phyloP scores from a whole-genome alignment of 2,797 vertebrate genomes.

The Myiotriccus ornatus region DNA sequence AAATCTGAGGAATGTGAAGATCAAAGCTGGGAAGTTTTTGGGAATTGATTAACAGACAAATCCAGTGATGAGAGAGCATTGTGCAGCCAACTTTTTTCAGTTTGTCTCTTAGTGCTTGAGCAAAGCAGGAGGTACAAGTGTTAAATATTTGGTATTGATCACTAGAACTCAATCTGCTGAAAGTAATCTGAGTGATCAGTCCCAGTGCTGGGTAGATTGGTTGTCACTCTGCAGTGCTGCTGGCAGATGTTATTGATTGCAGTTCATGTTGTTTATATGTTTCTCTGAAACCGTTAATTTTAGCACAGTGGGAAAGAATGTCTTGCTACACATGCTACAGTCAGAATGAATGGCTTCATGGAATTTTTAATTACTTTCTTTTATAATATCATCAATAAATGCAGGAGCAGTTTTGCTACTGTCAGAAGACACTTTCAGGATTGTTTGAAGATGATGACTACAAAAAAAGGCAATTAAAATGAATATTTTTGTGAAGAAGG shows the following conservation, averaged over 20 bases:
- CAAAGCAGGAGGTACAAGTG: background rate
- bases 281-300: slow-evolving; percentile 39
- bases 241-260: slow-evolving; percentile 36
- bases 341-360: background rate
- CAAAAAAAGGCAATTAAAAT: background rate
- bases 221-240: background rate
- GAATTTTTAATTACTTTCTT: slow-evolving; percentile 42
- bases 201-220: background rate
- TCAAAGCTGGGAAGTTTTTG: background rate
- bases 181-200: background rate
- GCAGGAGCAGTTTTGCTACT: background rate
- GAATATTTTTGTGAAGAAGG: background rate
- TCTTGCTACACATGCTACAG: background rate
- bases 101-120: background rate
- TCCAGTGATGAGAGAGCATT: background rate
- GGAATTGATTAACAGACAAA: background rate
- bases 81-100: background rate
- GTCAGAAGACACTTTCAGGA: background rate
- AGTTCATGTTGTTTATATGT: background rate
- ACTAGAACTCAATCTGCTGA: background rate
- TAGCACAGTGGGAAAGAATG: background rate
- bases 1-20: background rate
- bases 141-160: slow-evolving; percentile 1
- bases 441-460: background rate
- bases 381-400: background rate